phyloP scores from a whole-genome alignment of 2,797 vertebrate species.

The Lates japonicus region DNA sequence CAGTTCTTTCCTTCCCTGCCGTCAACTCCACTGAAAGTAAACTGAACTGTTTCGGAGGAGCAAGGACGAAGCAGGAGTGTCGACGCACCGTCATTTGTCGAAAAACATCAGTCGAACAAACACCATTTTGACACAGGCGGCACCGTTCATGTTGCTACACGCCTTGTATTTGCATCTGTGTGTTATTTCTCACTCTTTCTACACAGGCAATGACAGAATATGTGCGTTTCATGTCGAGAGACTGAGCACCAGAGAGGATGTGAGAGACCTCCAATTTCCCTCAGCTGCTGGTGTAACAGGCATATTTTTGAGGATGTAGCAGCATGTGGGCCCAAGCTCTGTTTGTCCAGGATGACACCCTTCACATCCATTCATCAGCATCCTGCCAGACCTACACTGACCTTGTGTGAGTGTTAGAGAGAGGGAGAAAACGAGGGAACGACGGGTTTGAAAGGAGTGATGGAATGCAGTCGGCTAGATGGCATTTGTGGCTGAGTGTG shows the following conservation, averaged over 20 bases:
- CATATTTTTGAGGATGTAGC: constrained; percentile 80
- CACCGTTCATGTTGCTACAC: background rate
- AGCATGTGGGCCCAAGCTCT: constrained; percentile 73
- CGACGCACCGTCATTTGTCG: constrained; percentile 24
- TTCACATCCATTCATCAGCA: constrained; percentile 80
- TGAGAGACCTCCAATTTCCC: constrained; percentile 70
- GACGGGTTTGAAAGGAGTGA: constrained; percentile 32
- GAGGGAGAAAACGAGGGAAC: constrained; percentile 25
- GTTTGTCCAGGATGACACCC: constrained; percentile 80
- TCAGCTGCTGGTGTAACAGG: constrained; percentile 62
- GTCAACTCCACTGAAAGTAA: constrained; percentile 35
- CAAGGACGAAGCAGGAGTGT: constrained; percentile 32
- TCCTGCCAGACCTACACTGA: constrained; percentile 72
- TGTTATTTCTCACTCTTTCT: constrained; percentile 31
- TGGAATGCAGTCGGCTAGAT: constrained; percentile 32
- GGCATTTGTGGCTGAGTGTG: constrained; percentile 19
- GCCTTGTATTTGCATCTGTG: background rate
- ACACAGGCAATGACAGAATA: constrained; percentile 29
- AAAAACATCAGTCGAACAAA: constrained; percentile 16
- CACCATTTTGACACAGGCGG: background rate
- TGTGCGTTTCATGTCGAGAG: constrained; percentile 25
- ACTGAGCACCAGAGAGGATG: constrained; percentile 51
- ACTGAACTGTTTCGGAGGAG: constrained; percentile 57
- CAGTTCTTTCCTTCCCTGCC: constrained; percentile 5
- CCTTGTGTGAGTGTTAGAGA: constrained; percentile 54